Evolutionary conservation across 1,140 invertebrate genomes (phyloP), one percentile per base, ranked within the genome.

Genomic region (Bathynomus jamesi): DNA sequence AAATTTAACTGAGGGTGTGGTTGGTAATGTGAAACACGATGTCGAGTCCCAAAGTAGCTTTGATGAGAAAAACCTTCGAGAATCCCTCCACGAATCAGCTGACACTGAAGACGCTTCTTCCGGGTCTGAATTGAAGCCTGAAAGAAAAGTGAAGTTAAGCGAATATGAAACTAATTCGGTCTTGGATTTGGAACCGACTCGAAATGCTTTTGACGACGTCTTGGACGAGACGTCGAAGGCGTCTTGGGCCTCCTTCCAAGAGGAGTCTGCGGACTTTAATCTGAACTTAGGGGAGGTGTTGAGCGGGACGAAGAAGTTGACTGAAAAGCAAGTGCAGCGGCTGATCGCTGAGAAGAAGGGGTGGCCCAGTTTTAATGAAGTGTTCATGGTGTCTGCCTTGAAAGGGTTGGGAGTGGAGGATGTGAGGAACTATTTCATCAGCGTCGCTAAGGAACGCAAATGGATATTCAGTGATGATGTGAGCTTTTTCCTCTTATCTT

Each of bases 301-400:
- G 32, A 40, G 32, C 17, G 32, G 32, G 7, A 40, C 7, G 17
- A 40, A 8, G 17, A 40, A 40, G 32, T 17, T 17, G 17, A 40
- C 32, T 7, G 32, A 40, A 17, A 40, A 40, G 17, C 7, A 40
- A 40, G 32, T 40, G 7, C 32, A 40, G 17, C 7, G 17, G 17
- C 32, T 40, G 7, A 40, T 40, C 17, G 17, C 7, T 8, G 32
- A 40, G 17, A 40, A 17, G 32, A 40, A 40, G 17, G 32, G 32
- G 32, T 40, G 32, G 32, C 32, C 32, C 17, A 40, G 7, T 40
- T 40, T 40, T 17, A 7, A 40, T 8, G 32, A 40, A 17, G 32
- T 40, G 25, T 98, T 98, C 80, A 89, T 96, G 85, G 85, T 96
- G 10, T 96, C 94, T 25, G 90, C 94, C 0, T 80, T 94, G 31